Conservation (phyloP, 1,140 invertebrate genomes). For the Scaptodrosophila lebanonensis region DNA sequence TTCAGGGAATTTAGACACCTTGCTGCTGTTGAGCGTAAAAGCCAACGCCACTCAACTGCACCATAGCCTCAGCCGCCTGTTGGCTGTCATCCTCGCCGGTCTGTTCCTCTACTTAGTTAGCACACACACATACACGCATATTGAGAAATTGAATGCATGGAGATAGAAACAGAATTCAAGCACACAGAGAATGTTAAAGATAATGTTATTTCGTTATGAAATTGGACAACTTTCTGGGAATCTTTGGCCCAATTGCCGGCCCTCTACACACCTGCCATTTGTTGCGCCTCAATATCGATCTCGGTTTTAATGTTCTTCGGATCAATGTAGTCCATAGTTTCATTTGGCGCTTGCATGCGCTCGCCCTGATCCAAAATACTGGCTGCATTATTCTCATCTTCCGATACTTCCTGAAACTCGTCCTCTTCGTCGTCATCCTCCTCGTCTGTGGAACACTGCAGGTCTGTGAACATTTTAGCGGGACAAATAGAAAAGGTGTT, state of each 20-base stretch:
- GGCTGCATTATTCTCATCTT: constrained; percentile 79
- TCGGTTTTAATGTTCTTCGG: constrained; percentile 66
- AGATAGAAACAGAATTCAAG: constrained; percentile 42
- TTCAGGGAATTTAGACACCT: constrained; percentile 50
- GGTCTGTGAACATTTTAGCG: constrained; percentile 78
- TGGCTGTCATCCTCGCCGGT: constrained; percentile 85
- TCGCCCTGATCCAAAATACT: constrained; percentile 78
- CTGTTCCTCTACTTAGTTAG: constrained; percentile 79
- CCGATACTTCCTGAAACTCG: constrained; percentile 82
- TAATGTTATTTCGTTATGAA: not conserved
- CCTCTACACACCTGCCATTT: constrained; percentile 50
- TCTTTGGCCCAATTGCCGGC: not conserved
- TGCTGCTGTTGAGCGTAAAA: constrained; percentile 82
- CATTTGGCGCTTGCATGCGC: constrained; percentile 51
- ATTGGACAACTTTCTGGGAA: not conserved
- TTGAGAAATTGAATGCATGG: constrained; percentile 14
- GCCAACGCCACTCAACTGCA: constrained; percentile 86
- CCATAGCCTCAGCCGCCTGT: constrained; percentile 90
- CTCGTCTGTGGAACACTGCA: constrained; percentile 86
- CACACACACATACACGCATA: constrained; percentile 14
- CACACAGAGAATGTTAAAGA: constrained; percentile 16
- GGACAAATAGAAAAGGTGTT: not conserved
- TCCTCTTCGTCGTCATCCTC: constrained; percentile 81
- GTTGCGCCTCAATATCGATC: constrained; percentile 57
- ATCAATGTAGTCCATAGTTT: constrained; percentile 54